Evolutionary conservation across 2,797 vertebrate genomes (phyloP).

Genomic region (Melanitta fusca): DNA sequence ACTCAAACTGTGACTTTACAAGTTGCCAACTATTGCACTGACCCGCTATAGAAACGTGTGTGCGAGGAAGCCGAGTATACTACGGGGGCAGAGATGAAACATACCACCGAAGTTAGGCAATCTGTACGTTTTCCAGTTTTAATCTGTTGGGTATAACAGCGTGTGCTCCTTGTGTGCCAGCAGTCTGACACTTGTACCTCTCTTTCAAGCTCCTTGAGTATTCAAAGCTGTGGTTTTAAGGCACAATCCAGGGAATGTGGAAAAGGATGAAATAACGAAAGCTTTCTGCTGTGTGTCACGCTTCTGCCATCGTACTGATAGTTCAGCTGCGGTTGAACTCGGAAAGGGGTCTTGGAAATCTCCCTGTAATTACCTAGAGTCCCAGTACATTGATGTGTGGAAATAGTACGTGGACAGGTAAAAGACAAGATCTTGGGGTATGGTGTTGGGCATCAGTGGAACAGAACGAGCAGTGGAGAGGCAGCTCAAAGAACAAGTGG

Average conservation of each 20-base stretch:
- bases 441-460: not conserved
- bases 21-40: constrained; percentile 42
- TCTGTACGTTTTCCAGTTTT: not conserved
- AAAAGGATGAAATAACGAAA: not conserved
- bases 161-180: not conserved
- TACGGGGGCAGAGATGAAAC: not conserved
- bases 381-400: not conserved
- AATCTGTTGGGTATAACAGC: not conserved
- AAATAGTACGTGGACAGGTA: no score
- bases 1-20: constrained; percentile 49
- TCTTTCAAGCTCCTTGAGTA: not conserved
- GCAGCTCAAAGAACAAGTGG: not conserved
- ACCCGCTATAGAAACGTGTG: constrained; percentile 45
- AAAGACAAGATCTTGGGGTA: not conserved
- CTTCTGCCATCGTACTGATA: not conserved
- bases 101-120: constrained; percentile 2
- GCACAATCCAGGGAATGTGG: not conserved
- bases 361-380: not conserved
- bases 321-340: accelerated
- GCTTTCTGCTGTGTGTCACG: not conserved
- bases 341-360: not conserved
- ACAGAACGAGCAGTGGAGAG: not conserved
- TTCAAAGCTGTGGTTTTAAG: not conserved
- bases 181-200: not conserved
- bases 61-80: not conserved